These are phyloP conservation scores for Lethrus apterus DNA, from an alignment of 1,140 invertebrate genomes.

Conservation along the genomic window DNA sequence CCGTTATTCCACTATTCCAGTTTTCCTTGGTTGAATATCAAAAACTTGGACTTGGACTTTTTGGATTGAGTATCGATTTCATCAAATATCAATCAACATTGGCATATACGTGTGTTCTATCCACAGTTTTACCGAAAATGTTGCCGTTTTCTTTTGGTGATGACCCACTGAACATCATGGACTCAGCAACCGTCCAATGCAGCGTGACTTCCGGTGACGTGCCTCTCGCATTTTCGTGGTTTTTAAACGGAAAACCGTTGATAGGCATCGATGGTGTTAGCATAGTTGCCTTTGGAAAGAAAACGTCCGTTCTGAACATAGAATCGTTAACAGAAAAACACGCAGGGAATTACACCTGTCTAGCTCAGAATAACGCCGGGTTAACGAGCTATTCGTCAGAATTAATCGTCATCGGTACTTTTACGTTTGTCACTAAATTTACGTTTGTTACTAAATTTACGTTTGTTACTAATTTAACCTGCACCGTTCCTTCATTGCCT, in stretches of 20 bases:
- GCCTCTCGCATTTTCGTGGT: constrained; percentile 41
- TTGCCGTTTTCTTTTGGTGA: constrained; percentile 60
- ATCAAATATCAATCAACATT: too few relatives aligned
- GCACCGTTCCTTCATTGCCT: constrained; percentile 40
- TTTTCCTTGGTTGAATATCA: too few relatives aligned
- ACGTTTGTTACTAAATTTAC: constrained; percentile 43
- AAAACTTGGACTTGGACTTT: constrained; percentile 51
- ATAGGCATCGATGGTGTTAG: constrained; percentile 18
- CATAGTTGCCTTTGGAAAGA: constrained; percentile 52
- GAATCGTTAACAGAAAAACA: constrained; percentile 64
- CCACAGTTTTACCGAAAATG: constrained; percentile 49
- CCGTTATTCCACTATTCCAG: constrained; percentile 52
- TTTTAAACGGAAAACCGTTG: constrained; percentile 40
- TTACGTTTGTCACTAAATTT: too few relatives aligned
- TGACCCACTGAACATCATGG: constrained; percentile 41
- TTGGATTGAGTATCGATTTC: constrained; percentile 58
- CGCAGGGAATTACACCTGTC: constrained; percentile 67
- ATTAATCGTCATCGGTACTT: constrained; percentile 67
- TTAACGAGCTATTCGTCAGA: constrained; percentile 55
- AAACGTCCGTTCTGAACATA: constrained; percentile 67
- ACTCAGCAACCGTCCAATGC: constrained; percentile 37
- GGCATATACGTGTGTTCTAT: constrained; percentile 4
- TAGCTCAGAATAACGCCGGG: constrained; percentile 62
- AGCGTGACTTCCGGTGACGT: constrained; percentile 33
- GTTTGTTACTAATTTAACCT: constrained; percentile 45